Percentiles rank a stretch among this genome's conserved stretches.
Evolutionary conservation across 2,888 invertebrate species (phyloP).

Genomic region (Drosophila subquinaria): DNA sequence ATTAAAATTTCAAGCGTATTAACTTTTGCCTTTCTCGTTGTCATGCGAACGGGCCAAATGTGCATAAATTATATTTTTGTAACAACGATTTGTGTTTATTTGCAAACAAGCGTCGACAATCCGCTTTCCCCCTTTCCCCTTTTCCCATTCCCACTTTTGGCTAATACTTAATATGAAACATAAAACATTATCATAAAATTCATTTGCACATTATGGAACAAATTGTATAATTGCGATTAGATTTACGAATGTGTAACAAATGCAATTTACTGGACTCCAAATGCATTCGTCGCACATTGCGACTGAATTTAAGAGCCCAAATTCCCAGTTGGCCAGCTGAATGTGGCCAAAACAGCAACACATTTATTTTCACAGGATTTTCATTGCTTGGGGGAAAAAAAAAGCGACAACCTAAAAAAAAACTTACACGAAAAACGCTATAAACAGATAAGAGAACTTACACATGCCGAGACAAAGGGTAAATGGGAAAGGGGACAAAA

Average conservation of each 20-base stretch:
- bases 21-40: slow-evolving; percentile 48
- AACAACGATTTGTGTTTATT: slow-evolving; percentile 75
- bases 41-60: slow-evolving; percentile 43
- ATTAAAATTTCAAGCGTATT: slow-evolving; percentile 53
- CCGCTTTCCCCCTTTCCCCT: background rate
- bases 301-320: slow-evolving; percentile 30
- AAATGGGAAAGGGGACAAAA: slow-evolving; percentile 18
- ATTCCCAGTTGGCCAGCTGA: slow-evolving; percentile 1
- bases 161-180: slow-evolving; percentile 35
- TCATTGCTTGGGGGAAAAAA: slow-evolving; percentile 13
- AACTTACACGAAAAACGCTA: slow-evolving; percentile 71
- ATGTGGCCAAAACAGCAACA: slow-evolving; percentile 34
- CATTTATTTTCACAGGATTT: slow-evolving; percentile 38
- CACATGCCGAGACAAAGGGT: slow-evolving; percentile 48
- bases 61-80: slow-evolving; percentile 60
- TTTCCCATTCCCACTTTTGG: background rate
- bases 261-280: slow-evolving; percentile 45
- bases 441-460: slow-evolving; percentile 72
- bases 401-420: background rate
- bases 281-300: slow-evolving; percentile 23
- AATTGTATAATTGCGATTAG: slow-evolving; percentile 79
- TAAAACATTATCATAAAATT: slow-evolving; percentile 50
- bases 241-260: slow-evolving; percentile 54
- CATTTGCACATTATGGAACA: slow-evolving; percentile 68
- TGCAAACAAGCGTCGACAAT: slow-evolving; percentile 61